Conservation (phyloP, 2,888 invertebrate species). For the Liposcelis brunnea region DNA sequence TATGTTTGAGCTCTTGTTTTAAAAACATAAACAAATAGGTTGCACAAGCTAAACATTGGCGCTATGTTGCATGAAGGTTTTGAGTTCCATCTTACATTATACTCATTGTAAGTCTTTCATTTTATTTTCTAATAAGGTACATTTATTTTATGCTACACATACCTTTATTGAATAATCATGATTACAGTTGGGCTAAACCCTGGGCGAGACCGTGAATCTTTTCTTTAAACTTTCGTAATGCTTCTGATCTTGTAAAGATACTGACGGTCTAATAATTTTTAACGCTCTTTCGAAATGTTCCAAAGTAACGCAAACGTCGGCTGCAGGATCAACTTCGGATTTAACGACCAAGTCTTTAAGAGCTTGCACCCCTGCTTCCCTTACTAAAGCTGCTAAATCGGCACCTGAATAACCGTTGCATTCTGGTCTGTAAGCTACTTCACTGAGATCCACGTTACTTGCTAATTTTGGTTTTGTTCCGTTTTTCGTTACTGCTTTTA, state of each 20-base stretch:
- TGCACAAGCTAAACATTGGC: too few species aligned
- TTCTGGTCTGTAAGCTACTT: constrained; percentile 45
- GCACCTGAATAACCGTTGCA: constrained; percentile 82
- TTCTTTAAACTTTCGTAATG: constrained; percentile 57
- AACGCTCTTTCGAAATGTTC: constrained; percentile 65
- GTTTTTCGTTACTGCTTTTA: constrained; percentile 76
- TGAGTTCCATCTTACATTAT: too few species aligned
- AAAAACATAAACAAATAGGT: too few species aligned
- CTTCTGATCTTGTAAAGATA: constrained; percentile 52
- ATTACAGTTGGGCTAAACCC: constrained; percentile 4
- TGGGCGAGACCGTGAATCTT: constrained; percentile 23
- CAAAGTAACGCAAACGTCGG: constrained; percentile 30
- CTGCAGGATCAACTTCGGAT: background rate
- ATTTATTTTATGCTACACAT: too few species aligned
- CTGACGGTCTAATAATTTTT: constrained; percentile 69
- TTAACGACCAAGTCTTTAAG: constrained; percentile 53
- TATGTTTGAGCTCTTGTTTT: too few species aligned
- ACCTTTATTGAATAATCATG: constrained; percentile 1
- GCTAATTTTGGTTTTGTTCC: constrained; percentile 62
- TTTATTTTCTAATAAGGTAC: too few species aligned
- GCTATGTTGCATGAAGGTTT: too few species aligned
- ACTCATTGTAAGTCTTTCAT: too few species aligned
- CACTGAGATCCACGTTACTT: constrained; percentile 55
- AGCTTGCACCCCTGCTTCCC: constrained; percentile 70
- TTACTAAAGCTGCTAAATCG: constrained; percentile 75